Conservation (phyloP, 1,140 invertebrate species). For the Belonocnema kinseyi region DNA sequence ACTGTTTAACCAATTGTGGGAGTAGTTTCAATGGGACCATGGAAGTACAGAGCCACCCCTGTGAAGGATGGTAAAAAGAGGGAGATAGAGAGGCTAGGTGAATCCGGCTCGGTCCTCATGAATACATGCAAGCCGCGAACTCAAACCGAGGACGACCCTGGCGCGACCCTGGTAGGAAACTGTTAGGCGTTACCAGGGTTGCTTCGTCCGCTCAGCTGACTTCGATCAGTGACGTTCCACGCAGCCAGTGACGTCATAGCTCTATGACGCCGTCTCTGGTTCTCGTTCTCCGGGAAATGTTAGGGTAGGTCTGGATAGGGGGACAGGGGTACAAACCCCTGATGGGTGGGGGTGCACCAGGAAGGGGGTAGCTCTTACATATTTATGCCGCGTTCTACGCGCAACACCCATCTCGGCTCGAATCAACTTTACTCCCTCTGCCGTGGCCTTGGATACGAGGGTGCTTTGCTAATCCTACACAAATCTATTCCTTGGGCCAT, state of each 20-base stretch:
- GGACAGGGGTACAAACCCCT: constrained; percentile 32
- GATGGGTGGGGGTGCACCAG: constrained; percentile 47
- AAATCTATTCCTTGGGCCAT: constrained; percentile 14
- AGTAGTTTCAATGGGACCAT: neutral
- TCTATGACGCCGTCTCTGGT: constrained; percentile 56
- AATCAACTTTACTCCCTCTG: constrained; percentile 36
- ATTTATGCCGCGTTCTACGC: constrained; percentile 71
- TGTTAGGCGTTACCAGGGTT: constrained; percentile 39
- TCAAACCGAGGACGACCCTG: constrained; percentile 53
- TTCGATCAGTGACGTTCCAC: constrained; percentile 73
- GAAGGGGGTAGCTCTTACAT: constrained; percentile 73
- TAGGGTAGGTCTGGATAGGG: constrained; percentile 62
- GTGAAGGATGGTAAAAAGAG: constrained; percentile 32
- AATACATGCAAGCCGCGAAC: constrained; percentile 65
- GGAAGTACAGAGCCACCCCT: constrained; percentile 24
- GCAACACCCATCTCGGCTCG: constrained; percentile 58
- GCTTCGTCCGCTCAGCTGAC: constrained; percentile 67
- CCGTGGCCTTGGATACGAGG: constrained; percentile 52
- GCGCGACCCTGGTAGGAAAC: constrained; percentile 47
- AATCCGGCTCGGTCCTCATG: constrained; percentile 55
- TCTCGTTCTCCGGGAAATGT: constrained; percentile 56
- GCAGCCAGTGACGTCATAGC: constrained; percentile 64
- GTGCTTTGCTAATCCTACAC: constrained; percentile 56
- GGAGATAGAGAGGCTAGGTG: constrained; percentile 46
- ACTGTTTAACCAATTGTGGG: no score